Evolutionary conservation across 2,797 vertebrate species (phyloP).

Genomic region (Miichthys miiuy): DNA sequence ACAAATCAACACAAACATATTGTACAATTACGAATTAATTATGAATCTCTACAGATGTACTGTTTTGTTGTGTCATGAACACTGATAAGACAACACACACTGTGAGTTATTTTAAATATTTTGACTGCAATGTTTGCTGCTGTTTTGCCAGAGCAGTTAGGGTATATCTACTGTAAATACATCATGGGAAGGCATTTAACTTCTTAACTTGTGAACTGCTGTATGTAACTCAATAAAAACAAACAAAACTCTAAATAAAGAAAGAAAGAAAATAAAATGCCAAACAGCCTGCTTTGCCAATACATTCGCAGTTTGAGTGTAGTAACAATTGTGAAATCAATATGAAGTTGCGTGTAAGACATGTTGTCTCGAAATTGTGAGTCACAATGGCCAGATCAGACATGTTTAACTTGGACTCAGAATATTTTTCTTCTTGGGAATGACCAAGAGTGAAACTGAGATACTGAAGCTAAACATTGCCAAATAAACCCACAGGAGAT

Average conservation of each 20-base stretch:
- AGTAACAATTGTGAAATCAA: conserved; percentile 58
- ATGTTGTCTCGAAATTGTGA: conserved; percentile 42
- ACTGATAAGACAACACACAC: neutral
- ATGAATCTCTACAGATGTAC: neutral
- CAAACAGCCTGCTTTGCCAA: neutral
- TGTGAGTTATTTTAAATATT: neutral
- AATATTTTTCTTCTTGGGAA: neutral
- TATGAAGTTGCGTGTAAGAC: conserved; percentile 44
- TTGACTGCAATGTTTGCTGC: neutral
- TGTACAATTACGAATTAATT: too few species aligned
- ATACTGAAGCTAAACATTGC: neutral
- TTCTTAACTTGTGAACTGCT: neutral
- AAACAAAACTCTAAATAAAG: neutral
- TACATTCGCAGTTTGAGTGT: neutral
- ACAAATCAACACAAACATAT: too few species aligned
- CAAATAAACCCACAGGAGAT: neutral
- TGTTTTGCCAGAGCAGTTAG: neutral
- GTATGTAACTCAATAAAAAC: neutral
- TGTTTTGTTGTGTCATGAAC: neutral
- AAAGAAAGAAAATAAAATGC: too few species aligned
- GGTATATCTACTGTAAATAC: neutral
- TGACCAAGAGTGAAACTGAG: neutral
- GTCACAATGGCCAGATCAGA: neutral
- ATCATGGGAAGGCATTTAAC: neutral
- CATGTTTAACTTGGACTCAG: neutral